Conservation (phyloP, 1,140 invertebrate genomes). For the Neocloeon triangulifer region DNA sequence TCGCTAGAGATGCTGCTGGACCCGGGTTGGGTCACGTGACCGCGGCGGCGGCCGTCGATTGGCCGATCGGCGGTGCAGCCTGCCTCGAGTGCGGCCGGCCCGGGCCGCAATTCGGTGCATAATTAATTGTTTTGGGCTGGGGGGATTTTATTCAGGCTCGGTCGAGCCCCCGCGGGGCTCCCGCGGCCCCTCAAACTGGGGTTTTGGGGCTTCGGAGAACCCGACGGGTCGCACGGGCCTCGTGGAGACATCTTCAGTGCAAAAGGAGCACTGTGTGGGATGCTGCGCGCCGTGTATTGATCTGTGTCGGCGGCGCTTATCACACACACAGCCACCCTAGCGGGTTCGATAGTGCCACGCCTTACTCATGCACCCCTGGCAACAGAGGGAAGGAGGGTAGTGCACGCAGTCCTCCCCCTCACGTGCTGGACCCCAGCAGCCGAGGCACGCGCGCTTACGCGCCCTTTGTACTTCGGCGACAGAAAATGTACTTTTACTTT, state of each 20-base stretch:
- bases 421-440: too few species aligned
- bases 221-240: too few species aligned
- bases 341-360: not conserved
- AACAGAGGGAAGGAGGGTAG: too few species aligned
- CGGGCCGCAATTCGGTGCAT: not conserved
- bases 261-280: too few species aligned
- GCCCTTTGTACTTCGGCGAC: too few species aligned
- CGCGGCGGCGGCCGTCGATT: not conserved
- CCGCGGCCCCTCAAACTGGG: not conserved
- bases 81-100: not conserved
- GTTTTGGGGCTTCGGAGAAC: not conserved
- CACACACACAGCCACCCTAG: not conserved
- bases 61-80: not conserved
- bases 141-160: constrained; percentile 1
- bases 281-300: too few species aligned
- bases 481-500: too few species aligned
- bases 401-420: too few species aligned
- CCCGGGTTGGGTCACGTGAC: not conserved
- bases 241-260: too few species aligned
- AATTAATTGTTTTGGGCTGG: not conserved
- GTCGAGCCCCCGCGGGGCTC: not conserved
- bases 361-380: too few species aligned
- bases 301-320: not conserved
- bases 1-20: not conserved
- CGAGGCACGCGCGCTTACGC: too few species aligned